Evolutionary conservation across 2,888 invertebrate genomes (phyloP).

Genomic region (Rhogogaster chlorosoma): DNA sequence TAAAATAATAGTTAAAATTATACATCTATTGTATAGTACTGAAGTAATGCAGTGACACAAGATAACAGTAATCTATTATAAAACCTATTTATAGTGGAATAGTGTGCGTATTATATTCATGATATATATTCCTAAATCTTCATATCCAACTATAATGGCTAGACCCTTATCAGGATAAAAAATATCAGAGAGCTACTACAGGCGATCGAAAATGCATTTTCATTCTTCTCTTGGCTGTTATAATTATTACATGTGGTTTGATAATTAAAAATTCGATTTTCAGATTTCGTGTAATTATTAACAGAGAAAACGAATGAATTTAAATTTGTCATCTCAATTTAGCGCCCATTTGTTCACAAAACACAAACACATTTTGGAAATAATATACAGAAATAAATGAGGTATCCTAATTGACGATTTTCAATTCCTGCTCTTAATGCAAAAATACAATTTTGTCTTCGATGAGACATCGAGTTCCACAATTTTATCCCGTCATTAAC

Average conservation of each 20-base stretch:
- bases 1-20: background rate
- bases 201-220: background rate
- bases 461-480: background rate
- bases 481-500: background rate
- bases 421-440: conserved; percentile 36
- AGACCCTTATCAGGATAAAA: background rate
- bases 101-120: conserved; percentile 18
- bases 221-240: background rate
- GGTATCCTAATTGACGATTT: conserved; percentile 26
- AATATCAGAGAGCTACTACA: background rate
- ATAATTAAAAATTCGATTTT: background rate
- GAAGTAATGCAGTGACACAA: background rate
- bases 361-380: background rate
- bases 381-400: background rate
- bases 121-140: conserved; percentile 5
- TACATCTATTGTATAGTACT: background rate
- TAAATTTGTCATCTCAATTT: background rate
- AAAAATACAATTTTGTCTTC: conserved; percentile 30
- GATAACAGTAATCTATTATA: background rate
- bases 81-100: conserved; percentile 5
- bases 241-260: background rate
- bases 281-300: background rate
- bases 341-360: background rate
- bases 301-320: background rate
- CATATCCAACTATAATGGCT: background rate